Evolutionary conservation across 2,797 vertebrate genomes (phyloP).

Genomic region (Danio choprae): DNA sequence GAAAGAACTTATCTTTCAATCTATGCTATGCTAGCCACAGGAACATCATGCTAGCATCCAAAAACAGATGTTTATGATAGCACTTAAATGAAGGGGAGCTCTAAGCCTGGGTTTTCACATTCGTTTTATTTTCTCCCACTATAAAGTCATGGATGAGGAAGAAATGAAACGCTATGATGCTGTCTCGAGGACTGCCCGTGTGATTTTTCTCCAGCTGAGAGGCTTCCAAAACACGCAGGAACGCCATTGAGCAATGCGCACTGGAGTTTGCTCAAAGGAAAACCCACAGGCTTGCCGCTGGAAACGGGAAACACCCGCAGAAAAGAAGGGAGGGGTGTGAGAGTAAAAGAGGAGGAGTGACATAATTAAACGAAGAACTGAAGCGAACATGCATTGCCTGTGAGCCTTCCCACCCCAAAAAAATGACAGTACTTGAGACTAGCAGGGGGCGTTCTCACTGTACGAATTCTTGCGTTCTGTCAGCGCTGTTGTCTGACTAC

Average conservation of each 20-base stretch:
- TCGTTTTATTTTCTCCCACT: not conserved
- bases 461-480: conserved; percentile 4
- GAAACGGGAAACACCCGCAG: conserved; percentile 79
- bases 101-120: too few species aligned
- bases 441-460: conserved; percentile 25
- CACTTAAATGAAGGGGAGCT: not conserved
- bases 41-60: not conserved
- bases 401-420: conserved; percentile 1
- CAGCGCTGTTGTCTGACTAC: not conserved
- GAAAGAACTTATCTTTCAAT: not conserved
- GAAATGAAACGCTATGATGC: not conserved
- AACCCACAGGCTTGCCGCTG: conserved; percentile 75
- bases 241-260: conserved; percentile 18
- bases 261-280: conserved; percentile 65
- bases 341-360: conserved; percentile 70
- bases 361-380: conserved; percentile 67
- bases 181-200: not conserved
- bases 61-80: not conserved
- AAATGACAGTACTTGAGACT: conserved; percentile 55
- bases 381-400: conserved; percentile 37
- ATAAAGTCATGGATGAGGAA: not conserved
- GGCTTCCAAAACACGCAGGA: conserved; percentile 8
- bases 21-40: not conserved
- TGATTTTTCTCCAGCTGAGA: not conserved
- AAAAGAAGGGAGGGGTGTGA: conserved; percentile 65